phyloP scores from a whole-genome alignment of 2,113 vertebrate genomes.

The Noctilio leporinus region DNA sequence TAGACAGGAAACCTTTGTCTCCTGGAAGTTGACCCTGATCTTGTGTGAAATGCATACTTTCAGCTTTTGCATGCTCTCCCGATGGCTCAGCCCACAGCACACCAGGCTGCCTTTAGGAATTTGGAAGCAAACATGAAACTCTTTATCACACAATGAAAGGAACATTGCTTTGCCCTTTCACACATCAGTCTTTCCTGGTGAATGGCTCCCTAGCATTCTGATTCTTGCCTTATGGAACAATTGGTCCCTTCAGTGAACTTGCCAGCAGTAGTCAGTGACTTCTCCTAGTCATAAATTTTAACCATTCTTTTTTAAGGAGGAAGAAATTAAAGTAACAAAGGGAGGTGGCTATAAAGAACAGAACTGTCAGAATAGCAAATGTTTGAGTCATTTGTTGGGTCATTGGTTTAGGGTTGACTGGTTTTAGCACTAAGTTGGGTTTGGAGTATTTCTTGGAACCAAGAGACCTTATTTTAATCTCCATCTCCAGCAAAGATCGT shows the following conservation, averaged over 20 bases:
- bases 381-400: slow-evolving; percentile 63
- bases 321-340: slow-evolving; percentile 76
- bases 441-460: slow-evolving; percentile 50
- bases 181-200: slow-evolving; percentile 81
- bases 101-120: slow-evolving; percentile 78
- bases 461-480: slow-evolving; percentile 16
- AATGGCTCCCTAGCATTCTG: slow-evolving; percentile 77
- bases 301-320: slow-evolving; percentile 64
- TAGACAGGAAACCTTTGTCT: slow-evolving; percentile 78
- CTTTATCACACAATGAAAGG: slow-evolving; percentile 77
- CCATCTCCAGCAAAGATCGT: not conserved
- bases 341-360: slow-evolving; percentile 70
- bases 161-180: slow-evolving; percentile 78
- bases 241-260: slow-evolving; percentile 81
- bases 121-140: slow-evolving; percentile 79
- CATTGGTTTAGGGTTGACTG: slow-evolving; percentile 55
- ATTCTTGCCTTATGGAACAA: slow-evolving; percentile 83
- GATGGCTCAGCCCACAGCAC: slow-evolving; percentile 50
- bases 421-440: slow-evolving; percentile 54
- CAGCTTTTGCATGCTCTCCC: slow-evolving; percentile 48
- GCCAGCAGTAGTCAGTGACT: slow-evolving; percentile 79
- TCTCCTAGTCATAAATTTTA: slow-evolving; percentile 79
- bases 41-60: not conserved
- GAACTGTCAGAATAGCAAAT: slow-evolving; percentile 71
- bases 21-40: slow-evolving; percentile 48